Evolutionary conservation across 2,888 invertebrate genomes (phyloP), one percentile per base, ranked within the genome.

Genomic region (Apamea sordens): DNA sequence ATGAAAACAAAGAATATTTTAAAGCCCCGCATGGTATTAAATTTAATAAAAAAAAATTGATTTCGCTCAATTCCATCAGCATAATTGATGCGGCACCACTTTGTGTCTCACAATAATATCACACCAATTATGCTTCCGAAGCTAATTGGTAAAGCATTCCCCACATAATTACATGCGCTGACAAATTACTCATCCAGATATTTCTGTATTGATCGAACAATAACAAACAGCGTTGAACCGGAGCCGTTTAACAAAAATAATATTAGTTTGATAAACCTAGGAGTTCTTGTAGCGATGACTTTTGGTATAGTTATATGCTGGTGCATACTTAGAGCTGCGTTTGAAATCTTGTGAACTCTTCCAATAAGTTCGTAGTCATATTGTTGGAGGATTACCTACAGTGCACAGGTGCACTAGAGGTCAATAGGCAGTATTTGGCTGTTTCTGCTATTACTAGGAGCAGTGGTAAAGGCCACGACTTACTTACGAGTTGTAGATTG

Each of bases 61-160:
- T 80, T 70, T 73, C 28, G 24, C 36, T 74, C 70, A 44, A 63
- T 77, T 72, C 32, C 77, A 80, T 85, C 77, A 76, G 15, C 65
- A 59, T 87, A 87, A 87, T 87, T 80, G 83, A 79, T 79, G 72
- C 63, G 76, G 41, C 65, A 75, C 59, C 77, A 72, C 71, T 83
- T 79, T 79, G 64, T 71, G 63, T 79, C 69, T 83, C 79, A 70
- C 75, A 80, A 79, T 79, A 85, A 87, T 85, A 78, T 73, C 72
- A 76, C 73, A 56, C 64, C 83, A 87, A 85, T 85, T 85, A 88
- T 70, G 82, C 78, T 83, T 79, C 56, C 75, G 69, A 81, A 80
- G 36, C 75, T 88, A 81, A 88, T 87, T 85, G 83, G 80, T 88
- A 85, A 88, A 79, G 73, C 73, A 85, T 80, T 76, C 64, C 56